Evolutionary conservation across 2,113 vertebrate species (phyloP).

Genomic region (Scomber japonicus): DNA sequence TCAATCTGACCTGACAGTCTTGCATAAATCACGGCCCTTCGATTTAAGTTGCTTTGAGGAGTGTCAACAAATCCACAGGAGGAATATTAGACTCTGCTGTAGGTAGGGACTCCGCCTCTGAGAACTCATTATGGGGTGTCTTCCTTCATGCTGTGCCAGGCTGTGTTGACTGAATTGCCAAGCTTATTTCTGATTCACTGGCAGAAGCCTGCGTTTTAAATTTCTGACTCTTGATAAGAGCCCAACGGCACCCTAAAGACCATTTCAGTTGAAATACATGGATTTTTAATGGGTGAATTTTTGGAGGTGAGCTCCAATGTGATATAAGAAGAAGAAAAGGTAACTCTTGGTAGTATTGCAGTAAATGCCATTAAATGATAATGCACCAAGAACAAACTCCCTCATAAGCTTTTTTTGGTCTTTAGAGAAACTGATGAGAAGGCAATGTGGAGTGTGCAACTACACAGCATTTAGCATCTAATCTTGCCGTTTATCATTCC

Average conservation of each 20-base stretch:
- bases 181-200: constrained; percentile 67
- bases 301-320: constrained; percentile 24
- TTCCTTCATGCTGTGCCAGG: constrained; percentile 69
- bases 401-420: constrained; percentile 51
- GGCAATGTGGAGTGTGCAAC: constrained; percentile 39
- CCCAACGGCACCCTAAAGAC: constrained; percentile 35
- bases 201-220: constrained; percentile 52
- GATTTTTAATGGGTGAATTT: constrained; percentile 38
- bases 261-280: constrained; percentile 37
- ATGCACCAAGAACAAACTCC: constrained; percentile 29
- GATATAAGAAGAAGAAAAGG: constrained; percentile 8
- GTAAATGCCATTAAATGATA: constrained; percentile 61
- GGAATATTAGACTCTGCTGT: constrained; percentile 73
- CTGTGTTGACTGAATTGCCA: constrained; percentile 59
- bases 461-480: constrained; percentile 56
- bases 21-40: constrained; percentile 77
- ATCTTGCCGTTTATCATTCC: constrained; percentile 69
- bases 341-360: constrained; percentile 14
- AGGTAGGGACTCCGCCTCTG: constrained; percentile 72
- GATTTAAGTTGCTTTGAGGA: constrained; percentile 81
- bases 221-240: constrained; percentile 50
- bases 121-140: constrained; percentile 74
- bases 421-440: constrained; percentile 60
- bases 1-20: constrained; percentile 81
- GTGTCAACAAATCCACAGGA: constrained; percentile 79